phyloP scores from a whole-genome alignment of 2,888 invertebrate genomes.

The Carterocephalus palaemon region DNA sequence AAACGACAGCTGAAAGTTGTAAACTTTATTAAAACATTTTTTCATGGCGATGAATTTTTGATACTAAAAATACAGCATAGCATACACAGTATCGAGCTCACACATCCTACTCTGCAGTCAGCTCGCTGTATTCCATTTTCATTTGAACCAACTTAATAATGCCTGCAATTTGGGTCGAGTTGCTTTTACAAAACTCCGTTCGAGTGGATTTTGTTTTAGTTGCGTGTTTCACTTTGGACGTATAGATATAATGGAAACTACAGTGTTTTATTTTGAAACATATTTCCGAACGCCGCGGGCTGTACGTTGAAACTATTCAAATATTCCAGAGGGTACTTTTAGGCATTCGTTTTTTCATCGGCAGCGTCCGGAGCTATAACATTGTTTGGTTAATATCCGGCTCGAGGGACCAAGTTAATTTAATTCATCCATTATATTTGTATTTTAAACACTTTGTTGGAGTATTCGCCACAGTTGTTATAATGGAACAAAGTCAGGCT shows the following conservation, averaged over 20 bases:
- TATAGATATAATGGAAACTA: constrained; percentile 46
- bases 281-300: constrained; percentile 49
- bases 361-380: constrained; percentile 18
- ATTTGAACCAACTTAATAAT: constrained; percentile 21
- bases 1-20: too few species aligned
- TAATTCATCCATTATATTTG: neutral
- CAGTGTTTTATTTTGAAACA: constrained; percentile 42
- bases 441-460: neutral
- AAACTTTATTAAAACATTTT: too few species aligned
- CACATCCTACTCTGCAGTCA: too few species aligned
- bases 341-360: constrained; percentile 43
- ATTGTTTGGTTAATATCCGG: constrained; percentile 22
- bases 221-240: constrained; percentile 10
- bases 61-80: too few species aligned
- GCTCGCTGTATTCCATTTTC: too few species aligned
- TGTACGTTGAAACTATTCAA: constrained; percentile 51
- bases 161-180: constrained; percentile 7
- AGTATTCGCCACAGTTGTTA: too few species aligned
- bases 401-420: constrained; percentile 20
- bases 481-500: too few species aligned
- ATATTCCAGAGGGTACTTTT: constrained; percentile 48
- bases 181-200: constrained; percentile 16
- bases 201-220: constrained; percentile 19
- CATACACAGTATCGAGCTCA: too few species aligned
- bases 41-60: too few species aligned